Base-by-base conservation (phyloP, 1,140 invertebrate species). In the Coenobita brevimanus region DNA sequence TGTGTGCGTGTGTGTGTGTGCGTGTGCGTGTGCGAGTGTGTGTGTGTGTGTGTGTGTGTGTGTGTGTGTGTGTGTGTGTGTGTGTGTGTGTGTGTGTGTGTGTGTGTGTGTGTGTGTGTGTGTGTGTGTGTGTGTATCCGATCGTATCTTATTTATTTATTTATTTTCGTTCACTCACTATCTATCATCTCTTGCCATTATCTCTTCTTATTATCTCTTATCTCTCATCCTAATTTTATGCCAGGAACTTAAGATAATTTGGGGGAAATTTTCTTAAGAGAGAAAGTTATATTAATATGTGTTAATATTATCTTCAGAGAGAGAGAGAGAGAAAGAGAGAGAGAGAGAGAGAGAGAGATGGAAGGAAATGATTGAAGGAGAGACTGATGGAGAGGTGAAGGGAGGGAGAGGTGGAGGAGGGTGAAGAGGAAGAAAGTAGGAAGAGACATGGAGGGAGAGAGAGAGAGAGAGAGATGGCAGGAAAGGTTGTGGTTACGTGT, bases 41-140 rank as follows among this genome's bases (percentile, higher is more conserved):
- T n/a, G n/a, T n/a, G n/a, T n/a, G n/a, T n/a, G n/a, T n/a, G n/a
- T 62, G 17, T 62, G 17, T 62, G 17, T 62, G 17, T 62, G 17
- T 62, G 17, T 62, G 17, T 30, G 8, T 75, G 36, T 69, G 21
- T 30, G 4, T 71, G 33, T 38, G n/a, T 71, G 33, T 71, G 33
- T 38, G 33, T 71, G 2, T 71, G 13, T 71, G 6, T 71, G 33
- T 71, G 6, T 38, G 33, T 71, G 41, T 50, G 17, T 50, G 41
- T 76, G n/a, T 76, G 17, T 76, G 6, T 76, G 41, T 76, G 21
- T 76, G 17, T 76, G n/a, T 76, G 41, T 75, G 8, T 43, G 36
- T 69, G 8, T 30, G 27, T 67, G 27, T 67, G 27, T 67, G 24
- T 67, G 24, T n/a, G 8, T 67, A 17, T 67, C 6, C 27, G 8